Evolutionary conservation across 2,113 vertebrate species (phyloP), one percentile per base, ranked within the genome.

Genomic region (Indri indri): DNA sequence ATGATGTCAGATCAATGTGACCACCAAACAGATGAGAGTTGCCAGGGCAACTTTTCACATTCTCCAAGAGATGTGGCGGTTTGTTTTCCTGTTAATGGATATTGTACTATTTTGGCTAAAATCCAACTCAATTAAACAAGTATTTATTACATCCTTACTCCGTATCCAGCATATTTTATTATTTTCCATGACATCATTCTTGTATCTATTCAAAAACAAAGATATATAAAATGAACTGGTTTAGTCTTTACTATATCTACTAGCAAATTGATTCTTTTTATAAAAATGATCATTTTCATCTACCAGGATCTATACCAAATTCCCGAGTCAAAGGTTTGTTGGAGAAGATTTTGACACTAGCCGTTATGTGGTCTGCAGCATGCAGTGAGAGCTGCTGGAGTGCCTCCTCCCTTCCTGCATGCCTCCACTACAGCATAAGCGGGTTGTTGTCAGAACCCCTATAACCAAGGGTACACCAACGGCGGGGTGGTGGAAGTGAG

Each of bases 71-170:
- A 54, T 59, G 27, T 37, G 42, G 17, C 74, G 47, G 42, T 13
- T 71, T 42, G 34, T 66, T 50, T 85, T 77, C 22, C 74, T 85
- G 20, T 37, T 88, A n/a, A 63, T 86, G 18, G n/a, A 45, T 57
- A 63, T 18, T 18, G 73, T 85, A 17, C 22, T 2, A 42, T 66
- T 93, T 86, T 82, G 61, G 32, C 8, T 85, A 52, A 80, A 84
- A 66, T 17, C 40, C 66, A 89, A 59, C 52, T 97, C 77, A 93
- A 83, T 93, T 93, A 88, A 73, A 73, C 2, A 92, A 91, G 32
- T 57, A 70, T 95, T 94, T 86, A 85, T 73, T 77, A 17, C 30
- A 77, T 5, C 20, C 32, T 40, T 23, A 34, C 61, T 65, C 80
- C 6, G 30, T 32, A 59, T 71, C 22, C 23, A 59, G 23, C 61